Conservation (phyloP, 2,797 vertebrate genomes). For the Onychomys arenicola region DNA sequence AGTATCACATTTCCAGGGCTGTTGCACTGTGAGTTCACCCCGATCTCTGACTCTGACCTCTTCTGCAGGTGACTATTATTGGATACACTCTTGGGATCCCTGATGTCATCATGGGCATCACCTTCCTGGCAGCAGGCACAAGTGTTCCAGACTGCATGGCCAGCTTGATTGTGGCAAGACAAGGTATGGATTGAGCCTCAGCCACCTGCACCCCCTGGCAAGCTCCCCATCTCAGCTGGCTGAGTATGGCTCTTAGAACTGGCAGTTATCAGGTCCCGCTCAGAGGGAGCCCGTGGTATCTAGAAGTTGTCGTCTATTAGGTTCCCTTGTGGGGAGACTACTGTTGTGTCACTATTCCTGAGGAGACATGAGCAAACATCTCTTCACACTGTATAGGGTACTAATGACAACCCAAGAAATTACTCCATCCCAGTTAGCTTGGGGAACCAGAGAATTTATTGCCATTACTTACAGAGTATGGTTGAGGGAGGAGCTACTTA, state of each 20-base stretch:
- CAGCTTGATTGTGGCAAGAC: constrained; percentile 97
- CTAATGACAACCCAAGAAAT: neutral
- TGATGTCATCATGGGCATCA: constrained; percentile 99
- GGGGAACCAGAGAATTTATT: neutral
- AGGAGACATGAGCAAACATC: neutral
- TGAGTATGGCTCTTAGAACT: neutral
- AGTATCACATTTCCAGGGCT: neutral
- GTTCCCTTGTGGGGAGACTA: neutral
- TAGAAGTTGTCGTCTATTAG: neutral
- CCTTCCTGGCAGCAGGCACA: constrained; percentile 98
- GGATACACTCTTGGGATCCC: constrained; percentile 98
- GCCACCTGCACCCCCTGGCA: fast-evolving
- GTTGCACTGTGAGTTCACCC: neutral
- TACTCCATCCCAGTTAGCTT: neutral
- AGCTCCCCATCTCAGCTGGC: neutral
- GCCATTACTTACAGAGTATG: neutral
- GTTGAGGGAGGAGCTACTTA: neutral
- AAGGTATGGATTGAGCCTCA: constrained; percentile 89
- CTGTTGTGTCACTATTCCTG: neutral
- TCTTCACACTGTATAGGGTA: neutral
- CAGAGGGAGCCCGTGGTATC: fast-evolving
- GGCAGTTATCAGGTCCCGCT: no score
- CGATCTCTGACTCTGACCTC: neutral
- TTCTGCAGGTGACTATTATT: constrained; percentile 94
- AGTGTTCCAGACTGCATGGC: constrained; percentile 99